Evolutionary conservation across 2,888 invertebrate genomes (phyloP).

Genomic region (Troides helena): DNA sequence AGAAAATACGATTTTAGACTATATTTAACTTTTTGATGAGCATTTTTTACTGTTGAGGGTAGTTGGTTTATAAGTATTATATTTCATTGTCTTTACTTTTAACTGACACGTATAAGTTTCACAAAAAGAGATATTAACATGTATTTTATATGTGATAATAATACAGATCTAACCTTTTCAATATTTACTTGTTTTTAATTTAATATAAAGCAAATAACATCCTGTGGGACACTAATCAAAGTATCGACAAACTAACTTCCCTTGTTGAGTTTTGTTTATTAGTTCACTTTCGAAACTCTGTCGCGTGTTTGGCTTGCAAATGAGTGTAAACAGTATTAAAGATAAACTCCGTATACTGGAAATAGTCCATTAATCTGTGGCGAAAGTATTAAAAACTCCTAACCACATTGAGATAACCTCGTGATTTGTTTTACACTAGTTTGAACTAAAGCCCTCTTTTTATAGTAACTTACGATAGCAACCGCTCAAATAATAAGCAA

Average conservation of each 20-base stretch:
- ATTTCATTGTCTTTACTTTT: too few relatives aligned
- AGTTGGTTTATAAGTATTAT: too few relatives aligned
- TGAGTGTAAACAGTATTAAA: background rate
- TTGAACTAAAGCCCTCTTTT: background rate
- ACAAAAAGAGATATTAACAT: too few relatives aligned
- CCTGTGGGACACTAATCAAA: background rate
- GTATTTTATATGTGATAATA: too few relatives aligned
- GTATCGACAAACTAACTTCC: constrained; percentile 3
- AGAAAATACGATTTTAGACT: too few relatives aligned
- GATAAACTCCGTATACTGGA: background rate
- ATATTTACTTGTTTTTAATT: background rate
- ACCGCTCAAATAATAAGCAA: too few relatives aligned
- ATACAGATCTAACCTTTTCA: too few relatives aligned
- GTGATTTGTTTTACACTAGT: background rate
- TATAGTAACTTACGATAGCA: background rate
- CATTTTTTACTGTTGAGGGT: too few relatives aligned
- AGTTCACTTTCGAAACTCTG: constrained; percentile 8
- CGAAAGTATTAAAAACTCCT: too few relatives aligned
- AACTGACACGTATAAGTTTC: too few relatives aligned
- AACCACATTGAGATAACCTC: background rate
- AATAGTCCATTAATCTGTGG: background rate
- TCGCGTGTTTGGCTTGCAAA: constrained; percentile 10
- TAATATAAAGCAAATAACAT: background rate
- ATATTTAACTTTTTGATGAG: too few relatives aligned
- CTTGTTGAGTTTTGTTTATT: constrained; percentile 9